Evolutionary conservation across 2,113 vertebrate species (phyloP), one percentile per base, ranked within the genome.

Genomic region (Hippocampus mohnikei): DNA sequence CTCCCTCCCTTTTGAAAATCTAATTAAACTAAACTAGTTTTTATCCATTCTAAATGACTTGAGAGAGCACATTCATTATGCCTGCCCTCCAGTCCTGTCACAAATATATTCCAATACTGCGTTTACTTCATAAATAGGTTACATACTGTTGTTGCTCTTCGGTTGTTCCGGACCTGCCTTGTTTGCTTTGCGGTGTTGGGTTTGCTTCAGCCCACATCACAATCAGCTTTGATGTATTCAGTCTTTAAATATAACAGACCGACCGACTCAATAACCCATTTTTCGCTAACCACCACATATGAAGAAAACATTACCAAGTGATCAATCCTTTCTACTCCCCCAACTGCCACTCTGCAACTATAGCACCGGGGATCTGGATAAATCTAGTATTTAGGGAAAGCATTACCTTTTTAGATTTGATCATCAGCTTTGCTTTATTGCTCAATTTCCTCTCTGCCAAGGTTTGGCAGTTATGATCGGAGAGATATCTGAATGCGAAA

Each of bases 1-100:
- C 86, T 84, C 88, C 88, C 85, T 82, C 89, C 85, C 91, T 62
- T 85, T 88, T 85, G 91, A 87, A 91, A 91, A 91, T 91, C 90
- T 91, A 92, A 93, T 93, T 93, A 92, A 93, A 92, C 89, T 89
- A 93, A 93, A 93, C 92, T 93, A 93, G 91, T 92, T 93, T 93
- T 87, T 90, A 91, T 92, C 89, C 88, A 85, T 91, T 92, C 90
- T 88, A 93, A 93, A 93, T 92, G 89, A 92, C 91, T 93, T 91
- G 81, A 90, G 91, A 92, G 91, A 86, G 87, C 81, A 88, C 87
- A 89, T 92, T 91, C 91, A 92, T 93, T 92, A 92, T 42, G 86
- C 84, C 83, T 92, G 89, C 92, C 91, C 91, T 92, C 91, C 89
- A 91, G 92, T 91, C 87, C 77, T 93, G 90, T 92, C 87, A 90